Conservation (phyloP, 2,888 invertebrate species). For the Alentia gelatinosa region DNA sequence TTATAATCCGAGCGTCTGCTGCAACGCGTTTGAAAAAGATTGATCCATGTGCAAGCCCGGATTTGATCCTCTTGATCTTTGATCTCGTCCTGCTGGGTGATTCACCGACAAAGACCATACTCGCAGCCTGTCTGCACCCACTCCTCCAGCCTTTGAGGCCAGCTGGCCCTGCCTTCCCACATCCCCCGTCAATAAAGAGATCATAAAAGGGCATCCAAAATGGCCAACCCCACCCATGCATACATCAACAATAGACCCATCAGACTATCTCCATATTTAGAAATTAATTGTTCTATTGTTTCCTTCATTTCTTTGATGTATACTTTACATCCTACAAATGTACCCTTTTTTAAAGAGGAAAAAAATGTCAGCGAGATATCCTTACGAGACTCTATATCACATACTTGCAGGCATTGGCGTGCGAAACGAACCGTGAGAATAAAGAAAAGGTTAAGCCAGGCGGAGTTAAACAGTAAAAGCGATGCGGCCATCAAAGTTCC, state of each 20-base stretch:
- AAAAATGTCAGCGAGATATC: too few relatives aligned
- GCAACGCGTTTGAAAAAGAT: background rate
- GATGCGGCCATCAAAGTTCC: background rate
- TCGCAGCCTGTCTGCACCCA: background rate
- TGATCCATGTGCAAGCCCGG: background rate
- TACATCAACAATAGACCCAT: too few relatives aligned
- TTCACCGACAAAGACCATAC: background rate
- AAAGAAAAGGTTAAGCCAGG: background rate
- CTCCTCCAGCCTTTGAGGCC: background rate
- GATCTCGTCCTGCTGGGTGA: background rate
- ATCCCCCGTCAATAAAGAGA: background rate
- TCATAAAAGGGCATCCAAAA: background rate
- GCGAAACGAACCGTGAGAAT: background rate
- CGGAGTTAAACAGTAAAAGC: background rate
- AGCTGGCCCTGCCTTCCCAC: background rate
- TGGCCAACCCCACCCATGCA: background rate
- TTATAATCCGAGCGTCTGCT: background rate
- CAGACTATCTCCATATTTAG: background rate
- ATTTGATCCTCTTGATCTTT: conserved; percentile 8
- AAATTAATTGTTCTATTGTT: background rate
- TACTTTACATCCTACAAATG: too few relatives aligned
- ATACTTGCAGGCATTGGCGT: too few relatives aligned
- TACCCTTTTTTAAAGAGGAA: too few relatives aligned
- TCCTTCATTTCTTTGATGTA: background rate
- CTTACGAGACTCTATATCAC: too few relatives aligned